phyloP scores from a whole-genome alignment of 1,140 invertebrate genomes.

The Sarcophaga bullata region DNA sequence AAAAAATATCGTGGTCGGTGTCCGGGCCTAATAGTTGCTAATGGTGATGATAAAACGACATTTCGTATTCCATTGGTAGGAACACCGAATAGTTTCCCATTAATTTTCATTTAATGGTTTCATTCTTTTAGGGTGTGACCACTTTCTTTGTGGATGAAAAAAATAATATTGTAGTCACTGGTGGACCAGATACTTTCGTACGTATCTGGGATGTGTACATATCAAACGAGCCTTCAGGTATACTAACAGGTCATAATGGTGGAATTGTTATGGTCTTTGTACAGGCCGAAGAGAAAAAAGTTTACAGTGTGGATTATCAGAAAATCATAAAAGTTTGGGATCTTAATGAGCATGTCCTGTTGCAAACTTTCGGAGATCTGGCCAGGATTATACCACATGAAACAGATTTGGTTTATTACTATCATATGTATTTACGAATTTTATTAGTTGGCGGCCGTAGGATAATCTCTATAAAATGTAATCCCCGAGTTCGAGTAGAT shows the following conservation, averaged over 20 bases:
- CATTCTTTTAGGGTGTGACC: slow-evolving; percentile 66
- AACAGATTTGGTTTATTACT: slow-evolving; percentile 70
- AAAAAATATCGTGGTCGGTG: slow-evolving; percentile 57
- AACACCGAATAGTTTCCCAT: not conserved
- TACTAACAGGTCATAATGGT: slow-evolving; percentile 76
- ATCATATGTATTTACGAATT: slow-evolving; percentile 73
- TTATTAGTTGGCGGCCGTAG: slow-evolving; percentile 72
- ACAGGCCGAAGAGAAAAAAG: slow-evolving; percentile 76
- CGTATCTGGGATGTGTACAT: slow-evolving; percentile 82
- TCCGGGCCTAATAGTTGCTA: slow-evolving; percentile 55
- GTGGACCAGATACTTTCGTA: slow-evolving; percentile 77
- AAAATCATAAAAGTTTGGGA: slow-evolving; percentile 79
- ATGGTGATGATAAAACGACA: slow-evolving; percentile 51
- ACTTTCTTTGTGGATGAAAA: slow-evolving; percentile 71
- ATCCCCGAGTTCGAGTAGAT: slow-evolving; percentile 71
- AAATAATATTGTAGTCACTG: slow-evolving; percentile 73
- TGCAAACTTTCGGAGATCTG: slow-evolving; percentile 72
- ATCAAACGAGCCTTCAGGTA: slow-evolving; percentile 70
- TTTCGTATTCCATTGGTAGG: slow-evolving; percentile 55
- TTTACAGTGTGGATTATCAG: slow-evolving; percentile 74
- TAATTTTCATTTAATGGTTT: not conserved
- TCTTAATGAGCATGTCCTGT: slow-evolving; percentile 67
- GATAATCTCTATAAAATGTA: slow-evolving; percentile 71
- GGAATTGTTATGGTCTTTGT: slow-evolving; percentile 74
- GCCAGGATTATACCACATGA: slow-evolving; percentile 69